These are phyloP conservation scores for Ptilodon capucinus DNA, from an alignment of 2,888 invertebrate genomes.

Conservation along the genomic window DNA sequence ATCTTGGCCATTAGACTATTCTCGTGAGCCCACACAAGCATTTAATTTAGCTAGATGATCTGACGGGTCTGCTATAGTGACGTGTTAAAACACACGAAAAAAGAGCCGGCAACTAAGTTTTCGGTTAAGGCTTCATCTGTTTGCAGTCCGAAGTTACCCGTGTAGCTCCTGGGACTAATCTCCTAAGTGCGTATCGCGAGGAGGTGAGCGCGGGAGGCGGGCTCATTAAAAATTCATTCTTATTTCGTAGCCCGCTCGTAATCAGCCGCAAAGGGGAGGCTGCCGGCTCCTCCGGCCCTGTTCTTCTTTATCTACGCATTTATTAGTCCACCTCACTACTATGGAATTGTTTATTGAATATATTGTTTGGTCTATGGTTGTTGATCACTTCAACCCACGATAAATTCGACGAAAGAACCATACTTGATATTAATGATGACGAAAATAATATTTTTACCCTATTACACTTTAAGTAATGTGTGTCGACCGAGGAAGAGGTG, in stretches of 20 bases:
- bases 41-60: no score
- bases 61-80: no score
- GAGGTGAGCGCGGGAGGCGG: constrained; percentile 41
- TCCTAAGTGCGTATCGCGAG: constrained; percentile 76
- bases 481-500: no score
- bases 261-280: constrained; percentile 68
- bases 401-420: no score
- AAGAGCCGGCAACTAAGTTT: no score
- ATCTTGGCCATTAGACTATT: no score
- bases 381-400: no score
- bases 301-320: constrained; percentile 63
- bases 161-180: constrained; percentile 78
- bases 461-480: no score
- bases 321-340: constrained; percentile 36
- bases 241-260: constrained; percentile 72
- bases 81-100: no score
- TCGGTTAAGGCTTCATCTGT: constrained; percentile 36
- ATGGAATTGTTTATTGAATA: background rate
- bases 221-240: constrained; percentile 82
- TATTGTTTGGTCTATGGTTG: background rate
- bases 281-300: constrained; percentile 48
- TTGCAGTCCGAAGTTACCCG: constrained; percentile 49
- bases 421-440: no score
- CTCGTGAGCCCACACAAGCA: no score
- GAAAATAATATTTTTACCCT: no score